Conservation (phyloP, 1,140 invertebrate genomes). For the Pseudoatta argentina region DNA sequence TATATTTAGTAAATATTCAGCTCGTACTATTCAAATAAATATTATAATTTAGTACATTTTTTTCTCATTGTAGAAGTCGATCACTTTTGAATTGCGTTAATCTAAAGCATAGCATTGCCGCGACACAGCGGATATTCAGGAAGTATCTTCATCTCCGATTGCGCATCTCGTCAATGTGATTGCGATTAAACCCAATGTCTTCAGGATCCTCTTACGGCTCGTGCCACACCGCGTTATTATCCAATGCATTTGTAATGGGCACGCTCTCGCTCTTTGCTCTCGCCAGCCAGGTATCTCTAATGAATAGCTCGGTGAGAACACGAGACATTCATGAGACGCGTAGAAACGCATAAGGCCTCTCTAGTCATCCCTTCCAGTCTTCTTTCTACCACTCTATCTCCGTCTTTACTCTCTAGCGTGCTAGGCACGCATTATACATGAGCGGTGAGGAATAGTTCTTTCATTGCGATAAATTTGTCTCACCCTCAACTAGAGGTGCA, state of each 20-base stretch:
- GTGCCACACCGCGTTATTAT: slow-evolving; percentile 74
- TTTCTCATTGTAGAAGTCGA: too few species aligned
- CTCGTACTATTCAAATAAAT: too few species aligned
- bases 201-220: slow-evolving; percentile 64
- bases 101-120: not conserved
- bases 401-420: slow-evolving; percentile 24
- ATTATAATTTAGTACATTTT: not conserved
- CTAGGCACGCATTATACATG: slow-evolving; percentile 28
- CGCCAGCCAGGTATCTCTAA: slow-evolving; percentile 64
- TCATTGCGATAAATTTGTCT: slow-evolving; percentile 14
- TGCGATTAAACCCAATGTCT: slow-evolving; percentile 50
- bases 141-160: slow-evolving; percentile 41
- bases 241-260: slow-evolving; percentile 76
- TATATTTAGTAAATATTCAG: too few species aligned
- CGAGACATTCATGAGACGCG: slow-evolving; percentile 69
- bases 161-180: not conserved
- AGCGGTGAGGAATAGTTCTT: slow-evolving; percentile 28
- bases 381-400: slow-evolving; percentile 6
- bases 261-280: slow-evolving; percentile 63
- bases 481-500: not conserved
- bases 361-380: slow-evolving; percentile 32
- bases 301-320: slow-evolving; percentile 68
- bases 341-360: slow-evolving; percentile 64
- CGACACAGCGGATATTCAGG: not conserved
- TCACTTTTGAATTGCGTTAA: slow-evolving; percentile 1